Evolutionary conservation across 2,797 vertebrate species (phyloP).

Genomic region (Sternotherus odoratus): DNA sequence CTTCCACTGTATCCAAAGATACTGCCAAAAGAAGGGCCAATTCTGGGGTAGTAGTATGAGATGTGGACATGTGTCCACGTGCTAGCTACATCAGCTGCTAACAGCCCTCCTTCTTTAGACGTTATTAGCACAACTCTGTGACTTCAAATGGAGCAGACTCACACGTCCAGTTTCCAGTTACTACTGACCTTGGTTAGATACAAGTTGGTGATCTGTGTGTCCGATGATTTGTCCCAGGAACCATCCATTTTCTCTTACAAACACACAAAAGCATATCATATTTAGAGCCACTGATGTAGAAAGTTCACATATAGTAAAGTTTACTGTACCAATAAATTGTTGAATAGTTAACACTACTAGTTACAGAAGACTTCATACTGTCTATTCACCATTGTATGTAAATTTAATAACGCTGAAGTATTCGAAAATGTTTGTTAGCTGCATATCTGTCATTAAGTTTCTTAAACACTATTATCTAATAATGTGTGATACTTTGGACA

Average conservation of each 20-base stretch:
- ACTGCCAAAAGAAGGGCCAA: neutral
- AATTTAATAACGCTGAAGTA: conserved; percentile 47
- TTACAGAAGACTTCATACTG: conserved; percentile 56
- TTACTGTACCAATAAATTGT: conserved; percentile 48
- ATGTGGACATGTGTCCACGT: neutral
- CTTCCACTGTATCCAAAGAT: neutral
- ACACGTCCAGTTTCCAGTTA: neutral
- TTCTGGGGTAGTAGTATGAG: fast-evolving
- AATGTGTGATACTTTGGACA: conserved; percentile 47
- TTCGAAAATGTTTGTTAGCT: conserved; percentile 47
- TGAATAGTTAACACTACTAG: conserved; percentile 65
- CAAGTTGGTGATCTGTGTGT: conserved; percentile 23
- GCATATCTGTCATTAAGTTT: neutral
- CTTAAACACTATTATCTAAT: conserved; percentile 48
- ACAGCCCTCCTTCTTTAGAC: neutral
- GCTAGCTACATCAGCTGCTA: neutral
- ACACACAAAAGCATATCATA: conserved; percentile 41
- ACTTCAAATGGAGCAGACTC: neutral
- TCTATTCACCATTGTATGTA: conserved; percentile 15
- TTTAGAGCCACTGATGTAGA: conserved; percentile 52
- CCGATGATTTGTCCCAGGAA: conserved; percentile 39
- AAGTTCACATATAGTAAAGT: conserved; percentile 69
- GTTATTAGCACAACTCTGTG: neutral
- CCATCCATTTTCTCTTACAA: conserved; percentile 53
- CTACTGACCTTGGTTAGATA: neutral